Evolutionary conservation across 1,140 invertebrate species (phyloP).

Genomic region (Cyclina sinensis): DNA sequence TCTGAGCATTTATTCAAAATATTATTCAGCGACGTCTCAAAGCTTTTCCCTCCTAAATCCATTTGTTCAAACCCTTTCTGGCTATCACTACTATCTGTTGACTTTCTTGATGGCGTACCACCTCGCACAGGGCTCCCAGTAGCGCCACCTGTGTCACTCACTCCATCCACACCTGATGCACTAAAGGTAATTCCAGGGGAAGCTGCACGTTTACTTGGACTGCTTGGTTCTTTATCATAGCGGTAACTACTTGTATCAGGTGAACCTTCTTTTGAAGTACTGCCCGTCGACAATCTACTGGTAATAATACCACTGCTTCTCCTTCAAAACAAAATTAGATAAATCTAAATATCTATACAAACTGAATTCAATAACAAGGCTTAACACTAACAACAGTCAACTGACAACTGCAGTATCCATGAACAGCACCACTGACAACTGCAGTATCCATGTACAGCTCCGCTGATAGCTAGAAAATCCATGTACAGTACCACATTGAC

Average conservation of each 20-base stretch:
- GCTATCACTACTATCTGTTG: slow-evolving; percentile 52
- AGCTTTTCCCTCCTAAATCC: slow-evolving; percentile 60
- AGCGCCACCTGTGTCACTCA: slow-evolving; percentile 5
- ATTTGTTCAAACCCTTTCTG: slow-evolving; percentile 28
- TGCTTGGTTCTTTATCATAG: background rate
- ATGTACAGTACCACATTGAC: too few relatives aligned
- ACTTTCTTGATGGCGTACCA: slow-evolving; percentile 8
- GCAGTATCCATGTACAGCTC: too few relatives aligned
- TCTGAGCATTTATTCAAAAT: slow-evolving; percentile 82
- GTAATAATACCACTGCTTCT: slow-evolving; percentile 7
- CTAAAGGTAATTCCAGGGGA: background rate
- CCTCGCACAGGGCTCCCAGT: background rate
- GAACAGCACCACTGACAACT: too few relatives aligned
- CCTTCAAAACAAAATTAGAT: background rate
- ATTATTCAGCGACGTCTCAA: slow-evolving; percentile 81
- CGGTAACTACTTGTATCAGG: background rate
- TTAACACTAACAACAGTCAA: too few relatives aligned
- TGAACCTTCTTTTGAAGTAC: slow-evolving; percentile 24
- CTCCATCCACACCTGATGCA: background rate
- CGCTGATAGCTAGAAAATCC: too few relatives aligned
- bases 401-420: too few relatives aligned
- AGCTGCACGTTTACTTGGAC: background rate
- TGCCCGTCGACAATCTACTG: background rate
- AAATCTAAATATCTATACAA: too few relatives aligned
- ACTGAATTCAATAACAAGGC: too few relatives aligned